Evolutionary conservation across 2,797 vertebrate genomes (phyloP), one percentile per base, ranked within the genome.

Genomic region (Hippocampus kuda): DNA sequence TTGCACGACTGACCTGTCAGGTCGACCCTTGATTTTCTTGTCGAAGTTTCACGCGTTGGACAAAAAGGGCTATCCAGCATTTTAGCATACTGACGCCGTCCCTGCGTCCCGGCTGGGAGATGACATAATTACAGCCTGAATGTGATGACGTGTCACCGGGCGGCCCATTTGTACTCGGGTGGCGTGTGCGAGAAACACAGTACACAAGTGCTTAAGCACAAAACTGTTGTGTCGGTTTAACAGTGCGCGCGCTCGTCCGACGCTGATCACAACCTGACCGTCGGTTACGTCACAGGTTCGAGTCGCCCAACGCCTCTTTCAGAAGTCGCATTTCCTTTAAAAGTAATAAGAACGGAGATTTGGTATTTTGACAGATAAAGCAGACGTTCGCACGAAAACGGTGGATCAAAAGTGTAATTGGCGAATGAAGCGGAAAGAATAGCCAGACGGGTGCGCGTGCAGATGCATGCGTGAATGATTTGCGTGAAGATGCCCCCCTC

Each of bases 41-140:
- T 15, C 26, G 63, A 65, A 65, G 42, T 65, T 65, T 65, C 16
- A 27, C 16, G 44, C 63, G 42, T 48, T 49, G 44, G 13, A 65
- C 24, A 16, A 48, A 24, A 48, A 49, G 26, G 27, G 24, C 44
- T 48, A 48, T 48, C 41, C 44, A 48, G 63, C 24, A 65, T 27
- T 46, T 65, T 65, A 65, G 63, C 63, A 48, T 65, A 15, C 42
- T 65, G 63, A 65, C 63, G 63, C 44, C 46, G 63, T 26, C 2
- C 6, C 24, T 20, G 44, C 24, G 63, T 65, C 34, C 44, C 44
- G 16, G 63, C 44, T 48, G 63, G 16, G 24, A 44, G 63, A 49
- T 65, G 44, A 65, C 63, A 65, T 65, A 16, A 65, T 44, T 65
- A 65, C 42, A 65, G 63, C 63, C 63, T 65, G 26, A 65, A 65